phyloP scores from a whole-genome alignment of 2,797 vertebrate genomes.

The Paramormyrops hopkinsi region DNA sequence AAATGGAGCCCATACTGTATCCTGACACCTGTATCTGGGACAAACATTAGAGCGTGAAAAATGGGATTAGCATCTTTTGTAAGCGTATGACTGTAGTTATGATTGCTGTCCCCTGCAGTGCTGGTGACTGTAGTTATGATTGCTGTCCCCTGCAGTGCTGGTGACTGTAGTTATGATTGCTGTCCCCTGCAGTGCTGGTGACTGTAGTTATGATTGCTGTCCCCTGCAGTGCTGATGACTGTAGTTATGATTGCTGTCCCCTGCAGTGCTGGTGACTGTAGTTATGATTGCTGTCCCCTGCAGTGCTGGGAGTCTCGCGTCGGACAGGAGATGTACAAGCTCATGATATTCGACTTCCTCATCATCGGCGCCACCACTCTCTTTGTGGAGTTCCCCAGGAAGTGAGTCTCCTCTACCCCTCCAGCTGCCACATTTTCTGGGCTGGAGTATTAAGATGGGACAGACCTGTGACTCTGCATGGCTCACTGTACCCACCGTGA shows the following conservation, averaged over 20 bases:
- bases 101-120: conserved; percentile 61
- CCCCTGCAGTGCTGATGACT: not conserved
- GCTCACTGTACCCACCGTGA: not conserved
- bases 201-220: not conserved
- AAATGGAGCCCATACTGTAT: not conserved
- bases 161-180: not conserved
- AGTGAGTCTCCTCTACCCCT: conserved; percentile 61
- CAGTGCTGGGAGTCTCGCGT: conserved; percentile 96
- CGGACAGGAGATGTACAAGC: conserved; percentile 97
- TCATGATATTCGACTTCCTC: conserved; percentile 91
- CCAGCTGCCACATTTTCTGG: not conserved
- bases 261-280: too few relatives aligned
- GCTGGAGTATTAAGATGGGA: not conserved
- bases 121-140: conserved; percentile 45
- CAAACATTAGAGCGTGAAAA: not conserved
- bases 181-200: conserved; percentile 70
- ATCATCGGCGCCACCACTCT: conserved; percentile 73
- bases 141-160: conserved; percentile 71
- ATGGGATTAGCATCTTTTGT: not conserved
- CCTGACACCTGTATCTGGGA: not conserved
- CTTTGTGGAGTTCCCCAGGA: conserved; percentile 87
- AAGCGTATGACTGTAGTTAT: not conserved
- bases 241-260: not conserved
- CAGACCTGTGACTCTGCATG: not conserved
- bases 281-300: not conserved